Evolutionary conservation across 2,797 vertebrate species (phyloP), one percentile per base, ranked within the genome.

Genomic region (Premnoplex brunnescens): DNA sequence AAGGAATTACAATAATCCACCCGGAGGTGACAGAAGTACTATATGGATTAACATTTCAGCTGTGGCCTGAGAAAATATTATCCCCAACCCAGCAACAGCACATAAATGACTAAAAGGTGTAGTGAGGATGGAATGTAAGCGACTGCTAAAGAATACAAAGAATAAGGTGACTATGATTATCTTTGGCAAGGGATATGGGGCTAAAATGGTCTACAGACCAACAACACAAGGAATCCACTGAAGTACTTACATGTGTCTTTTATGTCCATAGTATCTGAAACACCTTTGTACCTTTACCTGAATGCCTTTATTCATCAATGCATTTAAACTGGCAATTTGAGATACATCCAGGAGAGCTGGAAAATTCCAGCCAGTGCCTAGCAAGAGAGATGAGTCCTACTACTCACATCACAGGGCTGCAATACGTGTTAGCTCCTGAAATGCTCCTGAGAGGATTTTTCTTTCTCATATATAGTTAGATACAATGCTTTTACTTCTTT

Each of bases 1-100:
- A 91, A 96, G 88, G 89, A 96, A 94, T 96, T 96, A 91, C 76
- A 95, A 86, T 96, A 96, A 96, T 96, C 93, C 87, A 94, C 21
- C 13, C 88, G 73, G 84, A 95, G 90, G 90, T 88, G 94, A 93
- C 93, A 95, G 84, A 89, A 96, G 92, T 87, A 84, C 87, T 85
- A 36, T 37, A 63, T 7, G 85, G 85, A 97, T 96, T 96, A 96
- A 77, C 51, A 60, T 88, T 96, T 93, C 75, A 76, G 32, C 60
- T 72, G 69, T 43, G 68, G 91, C 88, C 68, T 71, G 48, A 96
- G 76, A 90, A 96, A 94, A 88, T 78, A 58, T 88, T 89, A 95
- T 89, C 76, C 84, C 79, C 68, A 76, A 58, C 15, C 24, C 60
- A 87, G 73, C 63, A 88, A 44, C 49, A 87, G 87, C 68, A 90